A percentile compares a stretch with the other conserved stretches of the same genome.
Evolutionary conservation across 2,113 vertebrate genomes (phyloP).

Genomic region (Tauraco erythrolophus): DNA sequence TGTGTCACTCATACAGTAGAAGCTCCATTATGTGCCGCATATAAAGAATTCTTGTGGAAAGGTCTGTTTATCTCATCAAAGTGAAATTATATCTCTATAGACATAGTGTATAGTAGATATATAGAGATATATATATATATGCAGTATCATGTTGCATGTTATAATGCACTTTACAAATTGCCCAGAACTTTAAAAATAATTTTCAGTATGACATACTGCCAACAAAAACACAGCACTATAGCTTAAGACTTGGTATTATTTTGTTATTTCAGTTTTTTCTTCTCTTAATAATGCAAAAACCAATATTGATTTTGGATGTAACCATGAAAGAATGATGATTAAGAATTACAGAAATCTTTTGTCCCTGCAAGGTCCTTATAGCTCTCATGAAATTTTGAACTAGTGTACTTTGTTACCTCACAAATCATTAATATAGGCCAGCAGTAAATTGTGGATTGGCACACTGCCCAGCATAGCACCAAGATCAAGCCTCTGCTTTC

Average conservation of each 20-base stretch:
- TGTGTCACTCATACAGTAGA: neutral
- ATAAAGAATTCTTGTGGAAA: neutral
- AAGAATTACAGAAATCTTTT: slow-evolving; percentile 74
- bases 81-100: slow-evolving; percentile 6
- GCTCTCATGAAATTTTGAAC: slow-evolving; percentile 73
- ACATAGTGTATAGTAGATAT: neutral
- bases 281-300: slow-evolving; percentile 74
- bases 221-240: slow-evolving; percentile 56
- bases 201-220: slow-evolving; percentile 30
- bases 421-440: slow-evolving; percentile 70
- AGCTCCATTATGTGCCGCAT: neutral
- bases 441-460: slow-evolving; percentile 73
- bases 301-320: slow-evolving; percentile 80
- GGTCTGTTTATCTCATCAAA: slow-evolving; percentile 38
- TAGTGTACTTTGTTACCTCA: slow-evolving; percentile 69
- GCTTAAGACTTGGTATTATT: slow-evolving; percentile 52
- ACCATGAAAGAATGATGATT: slow-evolving; percentile 64
- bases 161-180: slow-evolving; percentile 50
- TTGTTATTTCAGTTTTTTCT: slow-evolving; percentile 68
- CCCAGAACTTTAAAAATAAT: slow-evolving; percentile 49
- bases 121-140: neutral
- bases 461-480: slow-evolving; percentile 53
- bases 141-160: slow-evolving; percentile 16
- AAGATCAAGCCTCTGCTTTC: slow-evolving; percentile 69
- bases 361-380: slow-evolving; percentile 57